Evolutionary conservation across 2,888 invertebrate species (phyloP).

Genomic region (Drosophila atripex): DNA sequence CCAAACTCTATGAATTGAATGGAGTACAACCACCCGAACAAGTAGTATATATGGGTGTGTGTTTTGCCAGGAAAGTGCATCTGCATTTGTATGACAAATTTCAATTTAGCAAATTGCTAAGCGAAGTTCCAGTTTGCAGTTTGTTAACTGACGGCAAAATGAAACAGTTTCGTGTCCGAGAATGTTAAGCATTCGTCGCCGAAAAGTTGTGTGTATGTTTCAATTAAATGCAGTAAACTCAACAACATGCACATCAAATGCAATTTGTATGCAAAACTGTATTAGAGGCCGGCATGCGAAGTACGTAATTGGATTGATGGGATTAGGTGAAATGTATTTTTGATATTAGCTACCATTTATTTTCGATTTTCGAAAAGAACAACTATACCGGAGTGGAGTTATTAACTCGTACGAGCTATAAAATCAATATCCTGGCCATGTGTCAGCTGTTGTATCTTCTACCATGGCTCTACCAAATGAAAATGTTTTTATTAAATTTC

Average conservation of each 20-base stretch:
- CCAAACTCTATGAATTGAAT: constrained; percentile 9
- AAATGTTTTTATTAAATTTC: constrained; percentile 56
- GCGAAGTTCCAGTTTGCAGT: constrained; percentile 41
- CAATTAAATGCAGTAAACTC: constrained; percentile 67
- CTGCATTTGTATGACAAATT: constrained; percentile 73
- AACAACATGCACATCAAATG: constrained; percentile 29
- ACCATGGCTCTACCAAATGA: constrained; percentile 44
- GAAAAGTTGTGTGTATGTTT: constrained; percentile 64
- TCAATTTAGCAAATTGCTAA: constrained; percentile 74
- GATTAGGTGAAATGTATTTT: constrained; percentile 21
- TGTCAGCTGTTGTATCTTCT: constrained; percentile 19
- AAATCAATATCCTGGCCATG: constrained; percentile 4
- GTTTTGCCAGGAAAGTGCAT: constrained; percentile 19
- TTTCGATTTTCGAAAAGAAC: constrained; percentile 1
- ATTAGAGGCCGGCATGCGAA: constrained; percentile 27
- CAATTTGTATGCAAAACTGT: constrained; percentile 41
- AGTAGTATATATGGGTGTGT: constrained; percentile 9
- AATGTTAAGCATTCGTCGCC: constrained; percentile 43
- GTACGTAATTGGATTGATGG: constrained; percentile 36
- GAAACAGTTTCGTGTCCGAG: constrained; percentile 44
- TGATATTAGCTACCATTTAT: constrained; percentile 24
- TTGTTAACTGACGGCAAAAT: constrained; percentile 43
- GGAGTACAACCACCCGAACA: not conserved
- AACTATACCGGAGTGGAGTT: constrained; percentile 23
- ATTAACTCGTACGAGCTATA: not conserved